Base-by-base conservation (phyloP, 2,888 invertebrate species). In the Ophioninae sp. region DNA sequence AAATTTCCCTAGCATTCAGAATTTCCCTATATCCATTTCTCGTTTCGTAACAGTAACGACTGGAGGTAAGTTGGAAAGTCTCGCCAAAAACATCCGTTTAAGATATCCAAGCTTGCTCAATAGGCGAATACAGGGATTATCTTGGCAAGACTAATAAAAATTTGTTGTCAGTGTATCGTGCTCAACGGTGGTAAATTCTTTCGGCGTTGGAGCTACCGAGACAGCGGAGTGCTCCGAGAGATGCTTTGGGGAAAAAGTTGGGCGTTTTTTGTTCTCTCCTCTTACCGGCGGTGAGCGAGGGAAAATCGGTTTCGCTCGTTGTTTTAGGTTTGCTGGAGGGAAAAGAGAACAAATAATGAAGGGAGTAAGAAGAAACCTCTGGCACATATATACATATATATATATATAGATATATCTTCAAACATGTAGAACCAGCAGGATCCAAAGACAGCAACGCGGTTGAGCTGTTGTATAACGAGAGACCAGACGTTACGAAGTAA, bases 401-500 rank as follows among this genome's bases (percentile, higher is more conserved):
- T 39, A 51, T 41, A 67, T n/a, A 23, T 51, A 58, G 37, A 51
- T 17, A 30, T 30, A 30, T 58, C 56, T 23, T 59, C 9, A 59
- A 37, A 65, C 71, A 71, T 41, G 30, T 6, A 64, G 71, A 59
- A 58, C 17, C 30, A 63, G 69, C 2, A 30, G 63, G 51, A 65
- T 51, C 64, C 61, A 69, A 68, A 77, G 61, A 68, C 73, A 79
- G 73, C 13, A 73, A 51, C 63, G 79, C 72, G 82, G 84, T 81
- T 79, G 81, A 84, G 84, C 79, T 81, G 81, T 83, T 84, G 81
- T 84, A 79, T 81, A 84, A 84, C 84, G 84, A 79, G 67, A 84
- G 78, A 79, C 56, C 84, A 84, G 84, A 84, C 81, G 84, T 81
- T 84, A 81, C 84, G 81, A 81, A 76, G 81, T 61, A 84, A 81